phyloP scores from a whole-genome alignment of 1,140 invertebrate genomes.

The Drosophila chauvacae region DNA sequence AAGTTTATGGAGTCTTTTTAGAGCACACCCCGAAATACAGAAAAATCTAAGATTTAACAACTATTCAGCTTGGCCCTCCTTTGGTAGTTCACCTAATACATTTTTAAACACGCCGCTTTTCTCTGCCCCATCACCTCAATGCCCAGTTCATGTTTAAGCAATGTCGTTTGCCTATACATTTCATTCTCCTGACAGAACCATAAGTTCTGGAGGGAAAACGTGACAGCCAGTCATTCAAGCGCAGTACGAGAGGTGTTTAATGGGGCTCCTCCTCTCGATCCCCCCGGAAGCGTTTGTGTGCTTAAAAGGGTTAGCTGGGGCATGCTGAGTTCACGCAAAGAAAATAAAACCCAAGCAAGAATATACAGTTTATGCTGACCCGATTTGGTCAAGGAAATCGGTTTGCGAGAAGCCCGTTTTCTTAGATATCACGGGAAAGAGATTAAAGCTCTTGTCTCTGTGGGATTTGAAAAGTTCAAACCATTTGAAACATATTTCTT shows the following conservation, averaged over 20 bases:
- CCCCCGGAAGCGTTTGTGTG: slow-evolving; percentile 45
- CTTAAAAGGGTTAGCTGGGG: slow-evolving; percentile 44
- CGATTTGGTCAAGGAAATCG: slow-evolving; percentile 15
- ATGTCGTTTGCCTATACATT: slow-evolving; percentile 60
- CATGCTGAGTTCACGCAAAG: slow-evolving; percentile 3
- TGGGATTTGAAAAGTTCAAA: neutral
- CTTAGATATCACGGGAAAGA: neutral
- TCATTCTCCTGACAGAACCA: slow-evolving; percentile 45
- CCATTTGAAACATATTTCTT: no score
- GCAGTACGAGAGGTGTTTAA: slow-evolving; percentile 24
- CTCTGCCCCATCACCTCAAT: slow-evolving; percentile 1
- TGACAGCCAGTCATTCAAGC: slow-evolving; percentile 31
- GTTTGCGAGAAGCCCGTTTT: neutral
- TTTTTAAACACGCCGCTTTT: slow-evolving; percentile 53
- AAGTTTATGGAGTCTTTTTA: slow-evolving; percentile 10
- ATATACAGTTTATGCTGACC: neutral
- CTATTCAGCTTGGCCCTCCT: neutral
- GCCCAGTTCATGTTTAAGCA: slow-evolving; percentile 26
- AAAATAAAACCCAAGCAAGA: neutral
- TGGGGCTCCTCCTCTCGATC: slow-evolving; percentile 1
- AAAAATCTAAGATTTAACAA: neutral
- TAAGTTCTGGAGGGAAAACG: slow-evolving; percentile 29
- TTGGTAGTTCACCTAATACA: slow-evolving; percentile 41
- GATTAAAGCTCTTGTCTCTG: neutral
- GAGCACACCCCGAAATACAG: slow-evolving; percentile 41